Conservation (phyloP, 2,888 invertebrate genomes). For the Eulithis prunata region DNA sequence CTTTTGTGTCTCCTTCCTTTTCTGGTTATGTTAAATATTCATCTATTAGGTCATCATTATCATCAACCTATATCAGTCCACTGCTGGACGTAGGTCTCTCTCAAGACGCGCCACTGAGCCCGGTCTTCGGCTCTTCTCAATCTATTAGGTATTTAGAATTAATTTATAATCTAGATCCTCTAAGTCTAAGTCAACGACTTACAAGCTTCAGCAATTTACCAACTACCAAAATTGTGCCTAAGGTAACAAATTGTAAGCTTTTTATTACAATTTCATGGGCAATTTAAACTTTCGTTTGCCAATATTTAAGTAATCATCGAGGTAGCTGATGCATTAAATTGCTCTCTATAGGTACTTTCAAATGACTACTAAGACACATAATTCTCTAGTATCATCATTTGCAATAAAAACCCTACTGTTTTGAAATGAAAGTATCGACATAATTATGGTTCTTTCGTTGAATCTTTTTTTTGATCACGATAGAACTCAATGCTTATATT, state of each 20-base stretch:
- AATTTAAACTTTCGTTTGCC: conserved; percentile 31
- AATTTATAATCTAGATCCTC: not conserved
- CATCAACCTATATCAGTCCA: too few relatives aligned
- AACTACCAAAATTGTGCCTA: conserved; percentile 1
- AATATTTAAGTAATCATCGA: conserved; percentile 37
- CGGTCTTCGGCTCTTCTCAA: too few relatives aligned
- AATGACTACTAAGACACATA: conserved; percentile 25
- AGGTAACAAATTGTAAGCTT: conserved; percentile 4
- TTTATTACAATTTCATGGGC: conserved; percentile 11
- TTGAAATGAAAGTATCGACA: conserved; percentile 13
- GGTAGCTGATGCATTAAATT: conserved; percentile 40
- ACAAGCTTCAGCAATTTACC: not conserved
- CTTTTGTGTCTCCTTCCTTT: too few relatives aligned
- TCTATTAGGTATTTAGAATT: too few relatives aligned
- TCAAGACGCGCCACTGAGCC: too few relatives aligned
- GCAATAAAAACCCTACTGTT: conserved; percentile 15
- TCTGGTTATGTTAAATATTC: too few relatives aligned
- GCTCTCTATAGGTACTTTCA: conserved; percentile 30
- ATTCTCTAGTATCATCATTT: conserved; percentile 27
- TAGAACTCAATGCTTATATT: too few relatives aligned
- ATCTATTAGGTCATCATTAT: too few relatives aligned
- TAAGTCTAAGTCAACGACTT: not conserved
- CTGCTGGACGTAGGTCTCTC: too few relatives aligned
- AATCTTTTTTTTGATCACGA: not conserved
- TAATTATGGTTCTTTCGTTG: conserved; percentile 9